Evolutionary conservation across 1,140 invertebrate genomes (phyloP), one percentile per base, ranked within the genome.

Genomic region (Aphaenogaster rudis): DNA sequence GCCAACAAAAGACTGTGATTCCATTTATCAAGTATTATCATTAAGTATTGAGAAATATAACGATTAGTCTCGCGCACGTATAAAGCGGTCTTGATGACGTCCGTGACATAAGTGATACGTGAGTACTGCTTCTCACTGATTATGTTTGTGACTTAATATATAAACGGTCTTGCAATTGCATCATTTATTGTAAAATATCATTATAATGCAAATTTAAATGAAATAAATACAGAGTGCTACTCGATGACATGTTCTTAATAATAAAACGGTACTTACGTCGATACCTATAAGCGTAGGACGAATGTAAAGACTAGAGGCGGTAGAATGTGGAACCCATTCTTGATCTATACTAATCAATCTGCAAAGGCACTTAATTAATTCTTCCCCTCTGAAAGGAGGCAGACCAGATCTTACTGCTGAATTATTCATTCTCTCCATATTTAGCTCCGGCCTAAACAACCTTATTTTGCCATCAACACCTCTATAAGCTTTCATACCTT

Each of bases 401-500:
- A 99, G 94, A 66, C 98, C 97, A n/a, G 97, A 96, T 92, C 99
- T 96, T 81, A 97, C 93, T 5, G 99, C 98, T 15, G 99, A 98
- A 63, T 95, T 92, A 90, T 98, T 97, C 98, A 99, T 98, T 88
- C 99, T 96, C 82, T 97, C 96, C 98, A 99, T 99, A 94, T 99
- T 99, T 92, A 99, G 95, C 59, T 99, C 97, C 4, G 99, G 99
- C 77, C 99, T 97, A 95, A 99, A 99, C 87, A 99, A 95, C 89
- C 99, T 96, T 77, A 99, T 98, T 96, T 98, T 98, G 67, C 98
- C 98, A 95, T 99, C 99, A 6, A 97, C 96, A n/a, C 99, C 98
- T 93, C 98, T 96, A 94, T 98, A 99, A 0, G 99, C 99, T 96
- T 99, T 99, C 97, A 99, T 97, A 66, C 99, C 99, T 97, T 99